phyloP scores from a whole-genome alignment of 2,113 vertebrate species.

The Brachirus orientalis region DNA sequence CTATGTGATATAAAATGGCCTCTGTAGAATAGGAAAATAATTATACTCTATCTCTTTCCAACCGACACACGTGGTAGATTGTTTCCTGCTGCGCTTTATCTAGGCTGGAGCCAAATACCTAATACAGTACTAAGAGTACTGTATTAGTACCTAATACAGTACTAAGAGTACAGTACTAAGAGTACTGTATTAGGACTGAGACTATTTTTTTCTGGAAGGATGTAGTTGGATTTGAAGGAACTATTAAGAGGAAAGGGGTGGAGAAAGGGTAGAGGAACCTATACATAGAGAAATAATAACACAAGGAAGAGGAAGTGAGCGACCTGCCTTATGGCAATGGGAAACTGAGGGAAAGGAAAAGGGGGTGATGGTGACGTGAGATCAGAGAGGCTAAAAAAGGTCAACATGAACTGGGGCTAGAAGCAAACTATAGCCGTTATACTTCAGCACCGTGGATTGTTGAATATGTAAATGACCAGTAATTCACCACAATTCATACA shows the following conservation, averaged over 20 bases:
- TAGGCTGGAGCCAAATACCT: constrained; percentile 4
- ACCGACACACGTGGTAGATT: constrained; percentile 18
- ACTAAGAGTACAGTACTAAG: too few relatives aligned
- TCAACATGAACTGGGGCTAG: background rate
- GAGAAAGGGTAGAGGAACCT: constrained; percentile 6
- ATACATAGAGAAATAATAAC: background rate
- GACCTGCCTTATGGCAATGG: background rate
- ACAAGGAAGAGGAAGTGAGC: background rate
- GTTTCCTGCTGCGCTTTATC: constrained; percentile 15
- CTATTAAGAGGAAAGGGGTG: constrained; percentile 8
- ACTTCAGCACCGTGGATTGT: background rate
- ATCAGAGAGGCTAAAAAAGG: background rate
- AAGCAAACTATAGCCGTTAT: background rate
- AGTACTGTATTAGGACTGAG: background rate
- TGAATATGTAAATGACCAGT: background rate
- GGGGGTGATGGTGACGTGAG: background rate
- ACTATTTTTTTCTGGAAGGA: constrained; percentile 17
- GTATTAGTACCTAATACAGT: constrained; percentile 7
- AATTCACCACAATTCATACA: too few relatives aligned
- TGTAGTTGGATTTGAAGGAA: constrained; percentile 1
- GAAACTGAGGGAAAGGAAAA: background rate
- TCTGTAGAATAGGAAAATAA: constrained; percentile 17
- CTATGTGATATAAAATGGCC: constrained; percentile 21
- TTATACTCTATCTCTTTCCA: constrained; percentile 18
- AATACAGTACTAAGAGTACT: background rate